phyloP scores from a whole-genome alignment of 2,113 vertebrate genomes.

The Guaruba guarouba region DNA sequence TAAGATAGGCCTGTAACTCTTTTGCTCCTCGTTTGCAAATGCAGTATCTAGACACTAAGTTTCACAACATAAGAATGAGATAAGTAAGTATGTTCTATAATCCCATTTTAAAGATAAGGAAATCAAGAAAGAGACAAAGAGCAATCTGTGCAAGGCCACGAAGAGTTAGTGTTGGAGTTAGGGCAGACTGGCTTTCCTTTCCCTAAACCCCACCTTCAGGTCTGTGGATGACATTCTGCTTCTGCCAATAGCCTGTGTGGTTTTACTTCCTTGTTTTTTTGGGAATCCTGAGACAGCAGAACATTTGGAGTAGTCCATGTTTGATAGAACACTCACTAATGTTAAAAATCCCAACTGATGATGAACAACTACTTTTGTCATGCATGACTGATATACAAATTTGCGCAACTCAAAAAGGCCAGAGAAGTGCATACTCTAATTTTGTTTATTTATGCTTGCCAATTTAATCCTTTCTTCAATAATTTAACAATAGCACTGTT shows the following conservation, averaged over 20 bases:
- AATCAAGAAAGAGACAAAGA: neutral
- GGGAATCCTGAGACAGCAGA: neutral
- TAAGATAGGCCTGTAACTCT: neutral
- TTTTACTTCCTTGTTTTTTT: neutral
- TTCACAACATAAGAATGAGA: neutral
- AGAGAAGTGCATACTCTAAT: conserved; percentile 24
- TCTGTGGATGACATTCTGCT: neutral
- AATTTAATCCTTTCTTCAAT: conserved; percentile 53
- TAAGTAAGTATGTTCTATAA: neutral
- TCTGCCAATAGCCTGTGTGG: neutral
- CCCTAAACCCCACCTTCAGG: neutral
- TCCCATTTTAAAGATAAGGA: neutral
- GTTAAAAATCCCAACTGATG: neutral
- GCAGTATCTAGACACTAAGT: neutral
- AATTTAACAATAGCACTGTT: conserved; percentile 36
- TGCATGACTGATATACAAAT: neutral
- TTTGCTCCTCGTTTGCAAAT: neutral
- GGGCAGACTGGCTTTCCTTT: neutral
- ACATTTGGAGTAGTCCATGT: neutral
- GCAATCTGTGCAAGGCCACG: neutral
- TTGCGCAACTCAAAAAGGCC: neutral
- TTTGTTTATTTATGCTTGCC: conserved; percentile 59
- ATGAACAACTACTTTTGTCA: neutral
- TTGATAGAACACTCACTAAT: neutral
- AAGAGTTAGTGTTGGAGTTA: neutral